A percentile compares a stretch with the other conserved stretches of the same genome.
Conservation (phyloP, 2,888 invertebrate genomes). For the Hydrotaea diabolus region DNA sequence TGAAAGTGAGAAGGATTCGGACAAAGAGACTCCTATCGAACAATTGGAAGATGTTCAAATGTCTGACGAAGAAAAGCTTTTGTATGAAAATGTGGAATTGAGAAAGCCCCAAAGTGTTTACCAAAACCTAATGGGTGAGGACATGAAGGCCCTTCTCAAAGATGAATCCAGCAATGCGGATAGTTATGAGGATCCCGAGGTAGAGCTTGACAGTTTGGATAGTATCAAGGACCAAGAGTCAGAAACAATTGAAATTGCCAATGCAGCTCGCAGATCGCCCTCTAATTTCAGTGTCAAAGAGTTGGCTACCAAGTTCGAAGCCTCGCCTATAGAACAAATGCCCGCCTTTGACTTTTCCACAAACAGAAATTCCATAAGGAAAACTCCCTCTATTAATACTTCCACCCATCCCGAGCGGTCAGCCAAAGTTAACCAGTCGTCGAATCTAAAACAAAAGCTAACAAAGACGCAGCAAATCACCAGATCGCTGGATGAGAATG, state of each 20-base stretch:
- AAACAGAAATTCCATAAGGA: constrained; percentile 69
- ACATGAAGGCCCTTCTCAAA: constrained; percentile 72
- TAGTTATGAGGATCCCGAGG: constrained; percentile 53
- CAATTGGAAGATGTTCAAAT: constrained; percentile 57
- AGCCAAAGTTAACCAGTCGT: constrained; percentile 31
- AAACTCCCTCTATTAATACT: constrained; percentile 54
- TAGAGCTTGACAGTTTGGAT: constrained; percentile 76
- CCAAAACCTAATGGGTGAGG: constrained; percentile 78
- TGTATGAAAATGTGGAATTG: constrained; percentile 81
- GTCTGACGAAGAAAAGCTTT: constrained; percentile 74
- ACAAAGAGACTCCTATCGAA: constrained; percentile 57
- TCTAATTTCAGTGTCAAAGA: constrained; percentile 84
- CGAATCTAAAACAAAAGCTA: constrained; percentile 78
- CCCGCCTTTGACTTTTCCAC: constrained; percentile 82
- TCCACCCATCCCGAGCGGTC: constrained; percentile 59
- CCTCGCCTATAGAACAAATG: constrained; percentile 83
- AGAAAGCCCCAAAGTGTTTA: constrained; percentile 78
- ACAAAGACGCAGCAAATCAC: constrained; percentile 84
- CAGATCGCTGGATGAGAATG: constrained; percentile 87
- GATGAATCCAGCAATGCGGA: constrained; percentile 15
- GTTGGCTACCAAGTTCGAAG: constrained; percentile 84
- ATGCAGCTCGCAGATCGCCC: constrained; percentile 75
- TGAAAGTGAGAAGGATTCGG: constrained; percentile 59
- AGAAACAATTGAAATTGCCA: constrained; percentile 67
- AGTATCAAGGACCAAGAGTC: constrained; percentile 72